These are phyloP conservation scores for Danio choprae DNA, from an alignment of 2,797 vertebrate genomes.

Conservation along the genomic window DNA sequence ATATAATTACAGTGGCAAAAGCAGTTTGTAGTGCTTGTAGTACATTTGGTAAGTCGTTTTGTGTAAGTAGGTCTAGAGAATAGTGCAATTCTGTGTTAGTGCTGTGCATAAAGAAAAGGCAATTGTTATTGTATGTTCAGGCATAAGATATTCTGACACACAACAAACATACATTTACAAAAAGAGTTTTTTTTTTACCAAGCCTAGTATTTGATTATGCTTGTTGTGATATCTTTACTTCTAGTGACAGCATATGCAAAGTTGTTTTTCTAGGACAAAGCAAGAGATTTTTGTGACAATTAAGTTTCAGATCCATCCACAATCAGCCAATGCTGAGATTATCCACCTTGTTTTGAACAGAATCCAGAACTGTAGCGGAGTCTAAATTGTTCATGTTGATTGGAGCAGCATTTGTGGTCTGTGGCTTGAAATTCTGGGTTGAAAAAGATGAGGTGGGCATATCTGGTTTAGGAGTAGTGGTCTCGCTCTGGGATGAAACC, in stretches of 20 bases:
- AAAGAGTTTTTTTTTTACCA: neutral
- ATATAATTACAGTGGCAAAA: constrained; percentile 34
- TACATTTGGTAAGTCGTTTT: neutral
- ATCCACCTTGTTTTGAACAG: constrained; percentile 43
- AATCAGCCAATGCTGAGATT: constrained; percentile 43
- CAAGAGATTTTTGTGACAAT: neutral
- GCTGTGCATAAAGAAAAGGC: constrained; percentile 15
- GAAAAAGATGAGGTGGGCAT: constrained; percentile 41
- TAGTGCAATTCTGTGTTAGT: constrained; percentile 12
- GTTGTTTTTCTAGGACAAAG: neutral
- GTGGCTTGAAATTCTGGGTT: constrained; percentile 18
- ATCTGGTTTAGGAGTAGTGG: constrained; percentile 21
- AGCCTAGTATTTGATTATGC: neutral
- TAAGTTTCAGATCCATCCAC: neutral
- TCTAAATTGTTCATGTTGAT: neutral
- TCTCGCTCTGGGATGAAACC: constrained; percentile 2
- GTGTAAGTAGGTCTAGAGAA: neutral
- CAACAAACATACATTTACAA: constrained; percentile 25
- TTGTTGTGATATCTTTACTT: neutral
- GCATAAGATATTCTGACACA: constrained; percentile 31
- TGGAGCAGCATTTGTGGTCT: constrained; percentile 2
- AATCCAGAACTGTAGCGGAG: neutral
- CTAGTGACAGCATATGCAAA: neutral
- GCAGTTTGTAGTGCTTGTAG: neutral
- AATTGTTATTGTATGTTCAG: constrained; percentile 32